Conservation (phyloP, 1,140 invertebrate species). For the Brachionus asplanchnoidis region DNA sequence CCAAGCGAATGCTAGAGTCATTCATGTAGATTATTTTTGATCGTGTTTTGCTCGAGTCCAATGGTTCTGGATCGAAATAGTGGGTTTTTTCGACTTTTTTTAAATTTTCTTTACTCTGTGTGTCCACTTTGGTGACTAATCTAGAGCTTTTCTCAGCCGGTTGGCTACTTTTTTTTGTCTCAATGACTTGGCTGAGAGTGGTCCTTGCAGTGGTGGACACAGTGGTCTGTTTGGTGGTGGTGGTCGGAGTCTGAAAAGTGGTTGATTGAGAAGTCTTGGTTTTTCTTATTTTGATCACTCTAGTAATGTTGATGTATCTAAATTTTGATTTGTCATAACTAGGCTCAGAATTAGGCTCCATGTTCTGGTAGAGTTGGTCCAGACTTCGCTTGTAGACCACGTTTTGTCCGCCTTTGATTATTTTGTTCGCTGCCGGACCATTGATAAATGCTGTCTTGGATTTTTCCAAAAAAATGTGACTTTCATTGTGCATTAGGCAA, state of each 20-base stretch:
- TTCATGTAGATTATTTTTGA: slow-evolving; percentile 28
- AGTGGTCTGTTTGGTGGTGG: slow-evolving; percentile 50
- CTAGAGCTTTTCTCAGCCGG: too few relatives aligned
- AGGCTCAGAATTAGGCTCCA: neutral
- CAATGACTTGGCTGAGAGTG: neutral
- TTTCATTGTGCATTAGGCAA: slow-evolving; percentile 72
- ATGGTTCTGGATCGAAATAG: slow-evolving; percentile 28
- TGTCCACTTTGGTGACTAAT: neutral
- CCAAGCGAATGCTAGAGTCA: neutral
- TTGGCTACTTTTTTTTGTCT: too few relatives aligned
- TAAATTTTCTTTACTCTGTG: neutral
- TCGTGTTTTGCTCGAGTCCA: neutral
- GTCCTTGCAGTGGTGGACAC: slow-evolving; percentile 58
- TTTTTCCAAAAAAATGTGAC: slow-evolving; percentile 58
- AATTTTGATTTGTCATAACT: neutral
- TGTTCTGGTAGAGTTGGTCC: neutral
- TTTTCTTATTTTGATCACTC: slow-evolving; percentile 17
- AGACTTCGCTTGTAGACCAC: neutral
- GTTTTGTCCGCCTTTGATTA: slow-evolving; percentile 8
- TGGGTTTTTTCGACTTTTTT: neutral
- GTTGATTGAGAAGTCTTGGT: slow-evolving; percentile 43
- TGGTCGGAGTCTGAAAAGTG: slow-evolving; percentile 66
- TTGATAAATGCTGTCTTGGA: slow-evolving; percentile 17
- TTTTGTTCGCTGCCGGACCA: neutral
- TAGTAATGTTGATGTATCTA: neutral